Conservation (phyloP, 2,797 vertebrate species). For the Cetoscarus ocellatus region DNA sequence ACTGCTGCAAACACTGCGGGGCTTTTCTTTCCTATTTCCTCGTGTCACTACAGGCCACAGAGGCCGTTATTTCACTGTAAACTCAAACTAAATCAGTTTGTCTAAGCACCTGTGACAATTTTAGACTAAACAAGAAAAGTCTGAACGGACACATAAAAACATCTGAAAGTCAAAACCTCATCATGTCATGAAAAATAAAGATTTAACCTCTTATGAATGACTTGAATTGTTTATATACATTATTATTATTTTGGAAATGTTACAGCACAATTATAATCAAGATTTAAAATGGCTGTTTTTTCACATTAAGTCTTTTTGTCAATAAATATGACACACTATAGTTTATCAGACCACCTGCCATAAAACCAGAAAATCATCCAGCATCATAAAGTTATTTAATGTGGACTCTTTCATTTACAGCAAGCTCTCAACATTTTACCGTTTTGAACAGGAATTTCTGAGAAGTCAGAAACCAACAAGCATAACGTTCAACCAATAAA, state of each 20-base stretch:
- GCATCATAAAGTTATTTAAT: no score
- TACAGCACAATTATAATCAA: conserved; percentile 66
- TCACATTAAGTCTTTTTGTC: conserved; percentile 72
- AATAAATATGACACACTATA: conserved; percentile 62
- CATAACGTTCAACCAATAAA: no score
- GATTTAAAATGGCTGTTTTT: conserved; percentile 69
- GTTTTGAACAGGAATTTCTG: no score
- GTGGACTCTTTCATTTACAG: no score
- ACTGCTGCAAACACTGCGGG: conserved; percentile 26
- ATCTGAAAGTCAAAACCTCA: conserved; percentile 24
- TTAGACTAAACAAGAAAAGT: conserved; percentile 11
- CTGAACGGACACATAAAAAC: conserved; percentile 13
- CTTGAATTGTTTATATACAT: conserved; percentile 40
- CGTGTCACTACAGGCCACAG: conserved; percentile 47
- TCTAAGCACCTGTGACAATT: conserved; percentile 40
- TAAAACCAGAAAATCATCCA: no score
- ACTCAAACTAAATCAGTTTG: conserved; percentile 33
- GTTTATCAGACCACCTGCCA: no score
- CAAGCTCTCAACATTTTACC: no score
- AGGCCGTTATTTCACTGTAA: conserved; percentile 38
- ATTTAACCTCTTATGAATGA: conserved; percentile 69
- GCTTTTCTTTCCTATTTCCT: conserved; percentile 30
- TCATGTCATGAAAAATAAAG: conserved; percentile 65
- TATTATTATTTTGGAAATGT: conserved; percentile 51
- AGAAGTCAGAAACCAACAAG: no score